Conservation (phyloP, 2,113 vertebrate species). For the Pomatorhinus ruficollis region DNA sequence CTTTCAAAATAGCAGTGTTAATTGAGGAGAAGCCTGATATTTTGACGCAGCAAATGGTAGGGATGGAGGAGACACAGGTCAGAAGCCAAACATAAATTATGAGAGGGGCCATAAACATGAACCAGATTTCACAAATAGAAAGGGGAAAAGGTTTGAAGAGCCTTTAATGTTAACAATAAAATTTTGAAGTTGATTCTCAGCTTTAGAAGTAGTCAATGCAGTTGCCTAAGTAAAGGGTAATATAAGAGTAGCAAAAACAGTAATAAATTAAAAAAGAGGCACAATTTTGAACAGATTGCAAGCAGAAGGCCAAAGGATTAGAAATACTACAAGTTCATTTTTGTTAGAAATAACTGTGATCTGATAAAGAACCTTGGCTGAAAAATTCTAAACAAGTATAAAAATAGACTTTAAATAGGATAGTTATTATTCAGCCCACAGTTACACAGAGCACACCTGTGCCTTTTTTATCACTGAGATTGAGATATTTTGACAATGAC, state of each 20-base stretch:
- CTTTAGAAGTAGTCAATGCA: constrained; percentile 15
- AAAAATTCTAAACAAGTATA: neutral
- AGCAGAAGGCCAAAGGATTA: neutral
- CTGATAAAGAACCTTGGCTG: neutral
- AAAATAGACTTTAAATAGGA: neutral
- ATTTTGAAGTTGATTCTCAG: constrained; percentile 51
- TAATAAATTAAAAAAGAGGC: constrained; percentile 35
- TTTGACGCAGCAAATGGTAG: constrained; percentile 27
- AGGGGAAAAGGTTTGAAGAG: constrained; percentile 47
- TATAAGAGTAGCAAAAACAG: constrained; percentile 13
- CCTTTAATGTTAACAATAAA: constrained; percentile 64
- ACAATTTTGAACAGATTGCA: constrained; percentile 34
- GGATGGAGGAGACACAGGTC: constrained; percentile 36
- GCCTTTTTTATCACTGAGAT: constrained; percentile 13
- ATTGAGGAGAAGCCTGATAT: constrained; percentile 33
- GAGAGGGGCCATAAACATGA: constrained; percentile 39
- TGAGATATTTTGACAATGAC: constrained; percentile 52
- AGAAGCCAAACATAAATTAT: constrained; percentile 61
- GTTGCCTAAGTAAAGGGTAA: constrained; percentile 24
- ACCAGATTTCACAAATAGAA: constrained; percentile 58
- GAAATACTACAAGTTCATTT: neutral
- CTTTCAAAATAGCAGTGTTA: neutral
- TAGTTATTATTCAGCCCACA: neutral
- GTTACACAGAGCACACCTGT: neutral
- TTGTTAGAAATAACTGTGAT: neutral